Percentiles rank a stretch among this genome's conserved stretches.
Evolutionary conservation across 2,113 vertebrate genomes (phyloP).

Genomic region (Actenoides lindsayi): DNA sequence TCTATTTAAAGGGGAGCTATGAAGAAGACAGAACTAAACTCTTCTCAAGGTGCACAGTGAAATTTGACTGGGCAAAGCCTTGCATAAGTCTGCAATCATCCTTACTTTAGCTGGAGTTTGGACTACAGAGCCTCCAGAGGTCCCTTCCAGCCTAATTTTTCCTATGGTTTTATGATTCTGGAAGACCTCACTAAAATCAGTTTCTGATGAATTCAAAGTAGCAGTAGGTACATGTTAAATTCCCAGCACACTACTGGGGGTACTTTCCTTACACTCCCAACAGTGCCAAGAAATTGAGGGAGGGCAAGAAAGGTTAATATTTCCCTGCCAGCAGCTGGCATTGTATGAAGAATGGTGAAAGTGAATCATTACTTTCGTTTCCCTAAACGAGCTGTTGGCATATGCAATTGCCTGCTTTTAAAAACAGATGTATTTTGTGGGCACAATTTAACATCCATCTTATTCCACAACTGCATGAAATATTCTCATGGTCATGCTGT

Average conservation of each 20-base stretch:
- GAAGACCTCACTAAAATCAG: not conserved
- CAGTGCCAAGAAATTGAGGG: not conserved
- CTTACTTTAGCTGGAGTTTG: not conserved
- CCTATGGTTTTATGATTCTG: not conserved
- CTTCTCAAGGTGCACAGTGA: not conserved
- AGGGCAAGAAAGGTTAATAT: not conserved
- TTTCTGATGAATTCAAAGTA: not conserved
- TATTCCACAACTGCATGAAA: not conserved
- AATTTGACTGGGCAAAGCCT: not conserved
- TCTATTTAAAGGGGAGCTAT: not conserved
- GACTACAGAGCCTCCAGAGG: not conserved
- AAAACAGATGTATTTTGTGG: not conserved
- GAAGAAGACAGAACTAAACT: not conserved
- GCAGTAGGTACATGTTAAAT: not conserved
- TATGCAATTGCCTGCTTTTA: not conserved
- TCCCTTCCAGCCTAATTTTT: not conserved
- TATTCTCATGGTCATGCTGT: not conserved
- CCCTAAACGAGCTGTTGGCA: not conserved
- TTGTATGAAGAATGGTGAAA: not conserved
- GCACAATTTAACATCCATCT: not conserved
- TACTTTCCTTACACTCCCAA: not conserved
- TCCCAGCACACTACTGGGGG: not conserved
- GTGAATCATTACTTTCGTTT: not conserved
- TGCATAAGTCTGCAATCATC: not conserved
- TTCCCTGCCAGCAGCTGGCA: not conserved